A percentile compares a stretch with the other conserved stretches of the same genome.
Evolutionary conservation across 1,140 invertebrate genomes (phyloP).

Genomic region (Neodiprion virginianus): DNA sequence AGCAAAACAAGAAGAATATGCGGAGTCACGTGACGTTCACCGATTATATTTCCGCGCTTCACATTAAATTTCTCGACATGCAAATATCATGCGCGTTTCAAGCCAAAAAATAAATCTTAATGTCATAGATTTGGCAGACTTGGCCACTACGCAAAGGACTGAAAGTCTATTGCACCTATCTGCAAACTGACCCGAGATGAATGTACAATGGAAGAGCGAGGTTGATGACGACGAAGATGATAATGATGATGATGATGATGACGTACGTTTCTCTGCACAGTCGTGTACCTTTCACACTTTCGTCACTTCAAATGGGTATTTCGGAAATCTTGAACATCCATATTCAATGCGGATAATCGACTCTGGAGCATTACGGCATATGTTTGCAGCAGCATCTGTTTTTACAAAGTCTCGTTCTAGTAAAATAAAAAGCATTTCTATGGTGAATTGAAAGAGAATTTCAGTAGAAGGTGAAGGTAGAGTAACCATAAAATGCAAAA

Average conservation of each 20-base stretch:
- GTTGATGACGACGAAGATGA: neutral
- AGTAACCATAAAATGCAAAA: neutral
- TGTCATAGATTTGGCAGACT: neutral
- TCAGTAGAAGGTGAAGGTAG: slow-evolving; percentile 6
- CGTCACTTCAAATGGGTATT: neutral
- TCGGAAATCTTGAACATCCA: neutral
- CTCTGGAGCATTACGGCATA: slow-evolving; percentile 1
- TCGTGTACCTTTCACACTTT: neutral
- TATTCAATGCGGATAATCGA: slow-evolving; percentile 2
- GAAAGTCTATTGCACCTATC: neutral
- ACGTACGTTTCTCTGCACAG: neutral
- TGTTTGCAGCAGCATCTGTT: neutral
- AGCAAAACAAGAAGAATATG: slow-evolving; percentile 23
- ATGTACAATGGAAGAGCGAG: neutral
- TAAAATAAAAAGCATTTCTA: neutral
- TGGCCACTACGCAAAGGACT: slow-evolving; percentile 2
- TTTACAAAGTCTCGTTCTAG: neutral
- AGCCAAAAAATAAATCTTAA: neutral
- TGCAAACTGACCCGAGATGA: neutral
- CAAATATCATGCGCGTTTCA: neutral
- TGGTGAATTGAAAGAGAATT: neutral
- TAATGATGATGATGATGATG: neutral
- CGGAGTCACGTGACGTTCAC: neutral
- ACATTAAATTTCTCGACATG: neutral
- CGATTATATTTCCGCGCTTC: neutral